These are phyloP conservation scores for Gryon sp. DNA, from an alignment of 1,140 invertebrate genomes.

Conservation along the genomic window DNA sequence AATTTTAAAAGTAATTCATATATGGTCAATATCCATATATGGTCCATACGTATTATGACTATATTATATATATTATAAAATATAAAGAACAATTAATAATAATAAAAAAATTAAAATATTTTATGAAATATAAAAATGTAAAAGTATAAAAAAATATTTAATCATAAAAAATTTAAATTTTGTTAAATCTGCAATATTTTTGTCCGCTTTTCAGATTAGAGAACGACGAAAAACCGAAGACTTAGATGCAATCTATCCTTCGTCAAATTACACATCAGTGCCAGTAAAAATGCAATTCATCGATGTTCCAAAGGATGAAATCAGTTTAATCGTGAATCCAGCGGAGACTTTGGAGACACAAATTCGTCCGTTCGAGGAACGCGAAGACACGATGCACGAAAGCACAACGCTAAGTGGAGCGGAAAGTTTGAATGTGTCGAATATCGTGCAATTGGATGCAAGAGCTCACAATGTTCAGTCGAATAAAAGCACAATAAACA, in stretches of 20 bases:
- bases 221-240: conserved; percentile 10
- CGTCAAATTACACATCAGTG: conserved; percentile 10
- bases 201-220: conserved; percentile 15
- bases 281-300: conserved; percentile 58
- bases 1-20: no score
- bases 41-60: no score
- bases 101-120: no score
- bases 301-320: conserved; percentile 51
- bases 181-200: conserved; percentile 9
- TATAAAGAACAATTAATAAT: no score
- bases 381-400: no score
- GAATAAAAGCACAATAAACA: conserved; percentile 5
- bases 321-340: conserved; percentile 27
- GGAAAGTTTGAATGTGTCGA: background rate
- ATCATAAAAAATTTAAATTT: background rate
- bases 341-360: conserved; percentile 26
- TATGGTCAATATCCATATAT: no score
- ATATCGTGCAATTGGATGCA: no score
- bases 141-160: no score
- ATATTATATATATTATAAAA: no score
- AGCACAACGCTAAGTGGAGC: background rate
- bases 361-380: conserved; percentile 24
- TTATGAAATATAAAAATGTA: no score
- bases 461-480: no score
- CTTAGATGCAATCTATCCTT: background rate